A percentile compares a stretch with the other conserved stretches of the same genome.
These are phyloP conservation scores for Poliocrania exsul DNA, from an alignment of 2,797 vertebrate species.

Conservation along the genomic window DNA sequence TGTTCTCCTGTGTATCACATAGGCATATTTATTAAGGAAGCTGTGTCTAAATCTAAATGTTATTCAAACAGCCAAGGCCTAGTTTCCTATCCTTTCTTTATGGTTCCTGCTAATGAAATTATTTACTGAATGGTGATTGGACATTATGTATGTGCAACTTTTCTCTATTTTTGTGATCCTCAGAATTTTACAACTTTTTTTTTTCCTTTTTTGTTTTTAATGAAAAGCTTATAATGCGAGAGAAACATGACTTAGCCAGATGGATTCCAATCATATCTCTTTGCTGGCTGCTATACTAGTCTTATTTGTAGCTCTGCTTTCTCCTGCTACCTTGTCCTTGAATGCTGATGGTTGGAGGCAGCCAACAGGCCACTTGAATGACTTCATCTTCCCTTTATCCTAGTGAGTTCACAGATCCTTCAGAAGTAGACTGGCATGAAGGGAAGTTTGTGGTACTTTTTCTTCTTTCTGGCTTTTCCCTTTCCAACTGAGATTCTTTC, in stretches of 20 bases:
- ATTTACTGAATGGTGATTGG: neutral
- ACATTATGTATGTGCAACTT: rapidly evolving
- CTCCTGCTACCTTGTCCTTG: neutral
- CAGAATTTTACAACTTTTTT: neutral
- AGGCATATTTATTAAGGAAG: neutral
- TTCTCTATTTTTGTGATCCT: neutral
- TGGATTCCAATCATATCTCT: neutral
- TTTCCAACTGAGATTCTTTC: neutral
- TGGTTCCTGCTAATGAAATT: neutral
- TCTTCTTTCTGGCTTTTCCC: neutral
- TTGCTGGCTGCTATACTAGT: neutral
- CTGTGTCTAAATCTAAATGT: neutral
- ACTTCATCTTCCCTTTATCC: neutral
- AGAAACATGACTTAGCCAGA: neutral
- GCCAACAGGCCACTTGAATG: neutral
- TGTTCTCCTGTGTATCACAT: neutral
- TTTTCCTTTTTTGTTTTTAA: neutral
- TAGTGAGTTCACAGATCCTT: neutral
- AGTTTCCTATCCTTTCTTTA: neutral
- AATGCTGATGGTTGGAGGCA: neutral
- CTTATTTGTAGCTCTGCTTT: neutral
- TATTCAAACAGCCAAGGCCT: neutral
- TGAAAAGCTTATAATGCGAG: neutral
- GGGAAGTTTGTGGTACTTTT: neutral
- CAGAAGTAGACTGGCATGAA: neutral